A percentile compares a stretch with the other conserved stretches of the same genome.
Conservation (phyloP, 2,797 vertebrate species). For the Phoeniculus purpureus region DNA sequence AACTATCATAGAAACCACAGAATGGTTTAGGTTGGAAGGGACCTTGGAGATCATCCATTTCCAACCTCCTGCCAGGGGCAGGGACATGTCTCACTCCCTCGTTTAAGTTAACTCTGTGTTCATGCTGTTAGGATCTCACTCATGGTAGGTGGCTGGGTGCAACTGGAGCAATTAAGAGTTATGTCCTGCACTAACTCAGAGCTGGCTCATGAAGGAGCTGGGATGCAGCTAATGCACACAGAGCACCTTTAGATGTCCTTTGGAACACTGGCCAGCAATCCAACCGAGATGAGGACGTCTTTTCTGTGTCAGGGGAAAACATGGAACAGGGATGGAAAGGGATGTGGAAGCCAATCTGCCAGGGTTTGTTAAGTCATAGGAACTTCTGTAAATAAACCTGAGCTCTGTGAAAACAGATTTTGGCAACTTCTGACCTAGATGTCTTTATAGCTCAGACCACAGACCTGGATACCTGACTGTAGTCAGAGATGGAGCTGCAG, state of each 20-base stretch:
- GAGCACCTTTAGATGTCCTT: neutral
- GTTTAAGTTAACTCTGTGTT: neutral
- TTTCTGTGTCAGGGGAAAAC: neutral
- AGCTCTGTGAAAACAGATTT: neutral
- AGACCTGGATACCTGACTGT: neutral
- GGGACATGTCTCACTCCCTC: neutral
- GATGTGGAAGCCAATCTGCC: neutral
- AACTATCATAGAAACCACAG: neutral
- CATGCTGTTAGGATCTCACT: neutral
- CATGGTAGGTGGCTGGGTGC: neutral
- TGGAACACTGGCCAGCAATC: neutral
- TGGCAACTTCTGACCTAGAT: neutral
- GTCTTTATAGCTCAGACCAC: neutral
- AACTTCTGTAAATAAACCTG: neutral
- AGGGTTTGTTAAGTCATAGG: neutral
- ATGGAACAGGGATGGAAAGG: neutral
- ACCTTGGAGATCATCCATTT: too few species aligned
- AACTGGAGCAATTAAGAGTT: neutral
- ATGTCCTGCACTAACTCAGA: neutral
- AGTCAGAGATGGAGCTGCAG: neutral
- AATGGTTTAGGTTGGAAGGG: too few species aligned
- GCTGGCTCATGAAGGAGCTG: neutral
- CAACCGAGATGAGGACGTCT: neutral
- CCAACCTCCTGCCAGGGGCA: too few species aligned
- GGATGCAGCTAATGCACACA: neutral